Evolutionary conservation across 2,888 invertebrate genomes (phyloP), one percentile per base, ranked within the genome.

Genomic region (Meganola albula): DNA sequence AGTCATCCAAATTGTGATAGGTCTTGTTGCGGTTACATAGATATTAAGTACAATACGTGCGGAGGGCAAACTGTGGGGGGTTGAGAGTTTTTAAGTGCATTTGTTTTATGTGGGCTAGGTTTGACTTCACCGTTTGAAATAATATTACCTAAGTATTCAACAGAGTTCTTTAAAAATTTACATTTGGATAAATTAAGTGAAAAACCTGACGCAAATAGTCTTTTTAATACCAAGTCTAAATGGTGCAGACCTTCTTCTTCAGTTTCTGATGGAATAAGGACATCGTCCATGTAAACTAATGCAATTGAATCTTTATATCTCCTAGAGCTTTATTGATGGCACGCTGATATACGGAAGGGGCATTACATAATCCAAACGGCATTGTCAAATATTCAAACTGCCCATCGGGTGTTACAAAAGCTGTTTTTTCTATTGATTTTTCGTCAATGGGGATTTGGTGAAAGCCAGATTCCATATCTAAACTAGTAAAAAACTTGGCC

Each of bases 121-220:
- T 29, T 16, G 1, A 58, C 16, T 14, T 48, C 11, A 4, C 58
- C 49, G 0, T n/a, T n/a, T n/a, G n/a, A n/a, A n/a, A n/a, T n/a
- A n/a, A n/a, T n/a, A n/a, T n/a, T n/a, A n/a, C 55, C 55, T 3
- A 58, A 11, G 29, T 34, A 53, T 12, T 53, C 37, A 0, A 55
- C 34, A 1, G 16, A 3, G 1, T 10, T 20, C 14, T 39, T 49
- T 1, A 53, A 25, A 28, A 55, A 52, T 1, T 41, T 27, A 14
- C 49, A 55, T 26, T 56, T 56, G n/a, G 33, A 30, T 0, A 45
- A 6, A 16, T 55, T 54, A 0, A 55, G 10, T 1, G 45, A 48
- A 26, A 53, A 50, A 0, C 47, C 48, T 2, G 39, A 32, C 1
- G 38, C 12, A 0, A 29, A 24, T 2, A 40, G 13, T 2, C 12